phyloP scores from a whole-genome alignment of 2,113 vertebrate species.

The Callopanchax toddi region DNA sequence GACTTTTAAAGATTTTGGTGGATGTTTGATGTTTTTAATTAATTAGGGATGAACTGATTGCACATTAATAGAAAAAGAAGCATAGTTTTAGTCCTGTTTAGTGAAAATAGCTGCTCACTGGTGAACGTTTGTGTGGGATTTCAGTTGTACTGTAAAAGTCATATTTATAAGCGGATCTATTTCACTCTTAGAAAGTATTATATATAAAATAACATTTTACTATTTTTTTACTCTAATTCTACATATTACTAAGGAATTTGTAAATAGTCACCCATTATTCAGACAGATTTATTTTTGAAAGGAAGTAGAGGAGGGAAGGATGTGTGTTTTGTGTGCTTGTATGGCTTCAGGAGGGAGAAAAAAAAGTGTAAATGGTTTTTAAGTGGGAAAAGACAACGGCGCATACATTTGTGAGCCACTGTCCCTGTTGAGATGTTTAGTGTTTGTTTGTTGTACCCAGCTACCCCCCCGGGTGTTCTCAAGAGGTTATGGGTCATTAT shows the following conservation, averaged over 20 bases:
- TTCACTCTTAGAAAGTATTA: too few species aligned
- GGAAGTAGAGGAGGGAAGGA: background rate
- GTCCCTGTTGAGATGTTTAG: conserved; percentile 65
- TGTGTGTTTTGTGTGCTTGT: background rate
- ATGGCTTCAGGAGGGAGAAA: conserved; percentile 15
- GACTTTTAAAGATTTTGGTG: too few species aligned
- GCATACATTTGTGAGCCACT: conserved; percentile 46
- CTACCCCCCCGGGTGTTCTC: conserved; percentile 50
- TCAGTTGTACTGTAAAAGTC: background rate
- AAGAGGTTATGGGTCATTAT: conserved; percentile 74
- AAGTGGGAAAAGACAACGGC: conserved; percentile 50
- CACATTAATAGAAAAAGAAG: background rate
- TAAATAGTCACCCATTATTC: too few species aligned
- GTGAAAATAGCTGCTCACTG: background rate
- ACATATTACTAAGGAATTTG: too few species aligned
- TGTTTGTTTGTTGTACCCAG: conserved; percentile 73
- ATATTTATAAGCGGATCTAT: background rate
- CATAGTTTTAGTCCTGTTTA: background rate
- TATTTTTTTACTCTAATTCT: too few species aligned
- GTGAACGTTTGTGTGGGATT: background rate
- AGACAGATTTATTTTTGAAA: too few species aligned
- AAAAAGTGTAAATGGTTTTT: conserved; percentile 51
- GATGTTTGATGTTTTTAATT: too few species aligned
- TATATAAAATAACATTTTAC: too few species aligned
- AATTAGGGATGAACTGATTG: background rate